Conservation (phyloP, 37 sponge, comb jelly and placozoan genomes). For the Tethya wilhelma region DNA sequence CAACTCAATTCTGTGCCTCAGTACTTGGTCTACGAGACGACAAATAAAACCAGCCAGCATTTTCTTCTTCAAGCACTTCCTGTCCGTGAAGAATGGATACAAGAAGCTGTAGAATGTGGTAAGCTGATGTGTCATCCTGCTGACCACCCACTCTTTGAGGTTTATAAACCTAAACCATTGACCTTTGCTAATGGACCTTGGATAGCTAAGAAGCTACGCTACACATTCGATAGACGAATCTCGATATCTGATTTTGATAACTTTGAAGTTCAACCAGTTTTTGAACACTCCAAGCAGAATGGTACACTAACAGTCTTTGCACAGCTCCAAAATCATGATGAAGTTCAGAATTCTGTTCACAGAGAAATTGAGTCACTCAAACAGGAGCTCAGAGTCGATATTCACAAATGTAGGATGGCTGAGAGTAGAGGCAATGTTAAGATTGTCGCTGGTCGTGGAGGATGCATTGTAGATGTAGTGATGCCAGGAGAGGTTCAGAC, state of each 20-base stretch:
- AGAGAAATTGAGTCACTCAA: background rate
- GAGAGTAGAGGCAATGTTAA: slow-evolving; percentile 34
- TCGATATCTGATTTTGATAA: background rate
- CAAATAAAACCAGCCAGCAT: slow-evolving; percentile 65
- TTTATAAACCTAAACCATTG: slow-evolving; percentile 33
- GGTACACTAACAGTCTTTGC: slow-evolving; percentile 24
- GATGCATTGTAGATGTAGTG: slow-evolving; percentile 43
- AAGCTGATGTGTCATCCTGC: slow-evolving; percentile 35
- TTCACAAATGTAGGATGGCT: slow-evolving; percentile 38
- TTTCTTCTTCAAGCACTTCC: slow-evolving; percentile 61
- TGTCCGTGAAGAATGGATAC: slow-evolving; percentile 75
- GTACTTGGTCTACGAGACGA: slow-evolving; percentile 67
- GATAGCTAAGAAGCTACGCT: background rate
- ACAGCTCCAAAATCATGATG: slow-evolving; percentile 11
- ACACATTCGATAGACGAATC: background rate
- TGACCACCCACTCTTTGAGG: background rate
- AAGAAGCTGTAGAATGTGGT: slow-evolving; percentile 52
- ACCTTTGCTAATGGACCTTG: slow-evolving; percentile 8
- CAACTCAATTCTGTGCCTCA: slow-evolving; percentile 37
- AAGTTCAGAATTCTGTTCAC: background rate
- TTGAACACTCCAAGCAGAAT: slow-evolving; percentile 1
- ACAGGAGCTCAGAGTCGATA: slow-evolving; percentile 8
- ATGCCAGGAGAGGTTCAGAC: slow-evolving; percentile 62
- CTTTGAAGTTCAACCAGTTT: slow-evolving; percentile 9
- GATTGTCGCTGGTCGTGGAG: slow-evolving; percentile 61